Base-by-base conservation (phyloP, 2,888 invertebrate species). In the Ectropis crepuscularia region DNA sequence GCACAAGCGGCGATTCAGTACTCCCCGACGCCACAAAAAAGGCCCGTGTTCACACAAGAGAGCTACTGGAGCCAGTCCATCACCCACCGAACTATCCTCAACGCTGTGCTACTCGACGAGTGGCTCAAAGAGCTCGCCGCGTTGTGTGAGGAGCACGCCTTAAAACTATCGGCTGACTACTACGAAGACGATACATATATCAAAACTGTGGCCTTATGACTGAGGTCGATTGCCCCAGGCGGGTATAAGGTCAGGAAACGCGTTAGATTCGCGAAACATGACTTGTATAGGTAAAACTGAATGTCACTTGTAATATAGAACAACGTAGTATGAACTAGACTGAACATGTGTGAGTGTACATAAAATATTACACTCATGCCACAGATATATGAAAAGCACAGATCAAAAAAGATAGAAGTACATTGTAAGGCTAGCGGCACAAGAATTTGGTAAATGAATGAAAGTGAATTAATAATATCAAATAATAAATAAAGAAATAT, bases 81-180 rank as follows among this genome's bases (percentile, higher is more conserved):
- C 12, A 87, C 89, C 0, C 79, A 89, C 2, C 87, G 90, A 0
- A 85, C 90, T 4, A 82, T 93, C 59, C 79, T 93, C 7, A 93
- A 93, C 79, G 98, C 98, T 1, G 96, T 99, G 6, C 92, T 99
- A 50, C 91, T 99, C 66, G 98, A 98, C 79, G 99, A 99, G 84
- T 98, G 99, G 96, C 93, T 98, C 0, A 98, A 98, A 85, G 99
- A 99, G 89, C 91, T 99, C 65, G 97, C 99, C 0, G 98, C 99
- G 10, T 94, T 99, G 61, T 96, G 98, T 68, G 97, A 98, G 85
- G 99, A 99, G 86, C 99, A 99, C 85, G 96, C 97, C 6, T 93
- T 97, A 0, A 79, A 90, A 48, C 72, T 91, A 0, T 81, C 91
- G 0, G 80, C 87, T 0, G 78, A 83, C 6, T 75, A 76, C 57